Evolutionary conservation across 2,888 invertebrate genomes (phyloP).

Genomic region (Diadegma fenestrale): DNA sequence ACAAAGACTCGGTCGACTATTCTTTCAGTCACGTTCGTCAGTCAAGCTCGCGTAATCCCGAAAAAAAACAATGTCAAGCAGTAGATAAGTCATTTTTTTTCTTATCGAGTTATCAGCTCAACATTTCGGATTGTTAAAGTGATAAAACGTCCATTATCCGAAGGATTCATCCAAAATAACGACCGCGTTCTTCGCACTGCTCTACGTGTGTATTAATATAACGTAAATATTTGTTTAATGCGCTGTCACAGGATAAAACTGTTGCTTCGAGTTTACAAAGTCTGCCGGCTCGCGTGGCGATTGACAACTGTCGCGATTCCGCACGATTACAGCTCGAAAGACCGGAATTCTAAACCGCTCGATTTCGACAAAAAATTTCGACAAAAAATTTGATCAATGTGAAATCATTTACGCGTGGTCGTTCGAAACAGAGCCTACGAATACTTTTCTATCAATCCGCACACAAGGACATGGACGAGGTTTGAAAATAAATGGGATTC

Average conservation of each 20-base stretch:
- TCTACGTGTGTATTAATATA: not conserved
- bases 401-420: too few relatives aligned
- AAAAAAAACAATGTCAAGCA: not conserved
- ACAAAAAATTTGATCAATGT: too few relatives aligned
- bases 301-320: not conserved
- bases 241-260: not conserved
- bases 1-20: not conserved
- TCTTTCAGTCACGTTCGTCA: too few relatives aligned
- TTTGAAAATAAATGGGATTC: not conserved
- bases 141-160: not conserved
- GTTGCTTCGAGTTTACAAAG: not conserved
- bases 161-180: not conserved
- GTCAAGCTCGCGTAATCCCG: not conserved
- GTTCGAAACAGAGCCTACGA: too few relatives aligned
- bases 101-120: not conserved
- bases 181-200: not conserved
- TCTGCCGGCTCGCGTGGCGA: not conserved
- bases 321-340: too few relatives aligned
- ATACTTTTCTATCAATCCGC: not conserved
- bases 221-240: not conserved
- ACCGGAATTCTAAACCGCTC: too few relatives aligned
- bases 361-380: too few relatives aligned
- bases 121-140: not conserved
- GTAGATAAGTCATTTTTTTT: not conserved
- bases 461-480: not conserved